Evolutionary conservation across 2,888 invertebrate species (phyloP), one percentile per base, ranked within the genome.

Genomic region (Perdita meconis): DNA sequence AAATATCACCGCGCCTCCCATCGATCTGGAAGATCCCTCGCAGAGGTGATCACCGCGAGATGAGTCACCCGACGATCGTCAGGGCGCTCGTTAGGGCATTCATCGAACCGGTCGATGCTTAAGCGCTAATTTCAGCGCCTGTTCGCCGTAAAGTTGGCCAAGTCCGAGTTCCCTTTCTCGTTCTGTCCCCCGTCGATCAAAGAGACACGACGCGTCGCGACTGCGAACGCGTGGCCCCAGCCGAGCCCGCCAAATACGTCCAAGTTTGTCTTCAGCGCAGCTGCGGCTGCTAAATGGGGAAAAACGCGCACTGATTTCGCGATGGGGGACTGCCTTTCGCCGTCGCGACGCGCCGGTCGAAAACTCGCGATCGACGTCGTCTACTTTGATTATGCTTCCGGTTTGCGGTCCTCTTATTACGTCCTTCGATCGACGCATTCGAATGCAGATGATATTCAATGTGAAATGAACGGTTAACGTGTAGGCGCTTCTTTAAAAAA

Each of bases 241-340:
- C 26, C 50, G 38, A 57, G 16, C 65, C n/a, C 26, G 51, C 81
- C 81, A 77, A 81, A 81, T 81, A 81, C 80, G 81, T 80, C 44
- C 64, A 80, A 56, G 60, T 60, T 73, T 67, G 60, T 64, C 66
- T 81, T 59, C 55, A 61, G 53, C 55, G 67, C 69, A 68, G 71
- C 64, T 67, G 77, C 69, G 19, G 36, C 36, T 53, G 60, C 79
- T 76, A 81, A 81, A 81, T 61, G 61, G 42, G 69, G 63, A 55
- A 71, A 78, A 66, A 70, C 66, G 50, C 57, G 63, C 24, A 1
- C 10, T 50, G 73, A 64, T 70, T 56, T 57, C 59, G 30, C 66
- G 63, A 50, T 26, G n/a, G 16, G 22, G 22, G 19, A 47, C 19
- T 19, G 36, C 38, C 19, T 38, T 30, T 42, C 36, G 55, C 42